Base-by-base conservation (phyloP, 37 sponge, comb jelly and placozoan genomes). In the Tethya wilhelma region DNA sequence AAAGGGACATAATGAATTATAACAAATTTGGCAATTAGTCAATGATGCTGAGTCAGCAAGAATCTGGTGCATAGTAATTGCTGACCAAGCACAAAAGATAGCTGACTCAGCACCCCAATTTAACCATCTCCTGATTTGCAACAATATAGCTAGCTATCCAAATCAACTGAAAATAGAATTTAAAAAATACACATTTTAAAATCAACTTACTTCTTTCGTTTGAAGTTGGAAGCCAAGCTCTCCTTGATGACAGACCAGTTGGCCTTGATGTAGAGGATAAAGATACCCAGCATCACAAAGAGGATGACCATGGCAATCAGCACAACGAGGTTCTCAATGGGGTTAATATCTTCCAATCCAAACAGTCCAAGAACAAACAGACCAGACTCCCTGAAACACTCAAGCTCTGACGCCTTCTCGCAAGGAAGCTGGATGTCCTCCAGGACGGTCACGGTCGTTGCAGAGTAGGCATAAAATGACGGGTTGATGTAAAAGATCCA, bases 401-500 rank as follows among this genome's bases (percentile, higher is more conserved):
- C 91, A 6, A 90, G 72, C 26, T 20, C 28, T 2, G 87, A 76
- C 42, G 69, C 64, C 0, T 57, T 28, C 0, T 36, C 31, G 44
- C 87, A 85, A 0, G 25, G 36, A 26, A 72, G 49, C 26, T 80
- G 46, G 32, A 20, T 71, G 11, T 41, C 69, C 20, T 73, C 44
- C 36, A 90, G 64, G 0, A 85, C 68, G 2, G 73, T 60, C 14
- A 81, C 81, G 25, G 72, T 70, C 7, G 86, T 90, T 0, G 77
- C 82, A 46, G 86, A 62, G 64, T 84, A 90, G 43, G 93, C 88
- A 69, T 87, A 92, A 71, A 63, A 92, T 1, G 93, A 87, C 0
- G 93, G 93, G 56, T 92, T 87, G 59, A 92, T 84, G 65, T 87
- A 87, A 33, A 88, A 79, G 31, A 92, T 83, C 85, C 85, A 87